A percentile compares a stretch with the other conserved stretches of the same genome.
phyloP scores from a whole-genome alignment of 2,888 invertebrate species.

The Drosophila hamatofila region DNA sequence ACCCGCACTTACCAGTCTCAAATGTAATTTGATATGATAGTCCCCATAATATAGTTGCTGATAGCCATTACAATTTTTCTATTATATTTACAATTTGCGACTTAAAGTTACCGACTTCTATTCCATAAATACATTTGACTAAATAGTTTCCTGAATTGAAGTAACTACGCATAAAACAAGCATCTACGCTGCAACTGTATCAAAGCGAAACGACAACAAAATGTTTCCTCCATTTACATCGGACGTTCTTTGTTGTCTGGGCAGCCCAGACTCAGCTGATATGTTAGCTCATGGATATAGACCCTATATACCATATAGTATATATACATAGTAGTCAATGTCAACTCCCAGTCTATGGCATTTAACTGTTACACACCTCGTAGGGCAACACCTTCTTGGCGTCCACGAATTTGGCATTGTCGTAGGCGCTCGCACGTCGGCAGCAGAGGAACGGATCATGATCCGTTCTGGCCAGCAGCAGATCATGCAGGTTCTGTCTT shows the following conservation, averaged over 20 bases:
- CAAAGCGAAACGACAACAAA: not conserved
- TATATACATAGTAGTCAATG: not conserved
- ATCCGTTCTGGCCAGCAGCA: conserved; percentile 91
- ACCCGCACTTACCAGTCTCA: no score
- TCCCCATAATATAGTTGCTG: not conserved
- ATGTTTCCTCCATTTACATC: conserved; percentile 10
- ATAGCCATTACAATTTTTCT: not conserved
- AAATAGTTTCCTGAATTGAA: conserved; percentile 8
- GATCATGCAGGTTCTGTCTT: conserved; percentile 91
- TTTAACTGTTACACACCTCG: conserved; percentile 87
- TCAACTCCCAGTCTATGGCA: not conserved
- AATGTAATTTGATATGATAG: no score
- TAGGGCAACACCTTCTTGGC: conserved; percentile 93
- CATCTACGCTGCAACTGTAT: conserved; percentile 4
- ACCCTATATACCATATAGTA: not conserved
- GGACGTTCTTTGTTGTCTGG: conserved; percentile 47
- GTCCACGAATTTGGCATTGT: conserved; percentile 90
- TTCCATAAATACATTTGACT: not conserved
- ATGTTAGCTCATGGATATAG: conserved; percentile 5
- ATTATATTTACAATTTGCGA: conserved; percentile 9
- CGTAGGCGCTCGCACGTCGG: conserved; percentile 89
- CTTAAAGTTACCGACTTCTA: conserved; percentile 14
- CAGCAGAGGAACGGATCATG: conserved; percentile 92
- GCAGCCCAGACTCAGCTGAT: conserved; percentile 10
- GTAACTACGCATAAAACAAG: not conserved